A percentile compares a stretch with the other conserved stretches of the same genome.
These are phyloP conservation scores for Varecia variegata DNA, from an alignment of 2,797 vertebrate species.

Conservation along the genomic window DNA sequence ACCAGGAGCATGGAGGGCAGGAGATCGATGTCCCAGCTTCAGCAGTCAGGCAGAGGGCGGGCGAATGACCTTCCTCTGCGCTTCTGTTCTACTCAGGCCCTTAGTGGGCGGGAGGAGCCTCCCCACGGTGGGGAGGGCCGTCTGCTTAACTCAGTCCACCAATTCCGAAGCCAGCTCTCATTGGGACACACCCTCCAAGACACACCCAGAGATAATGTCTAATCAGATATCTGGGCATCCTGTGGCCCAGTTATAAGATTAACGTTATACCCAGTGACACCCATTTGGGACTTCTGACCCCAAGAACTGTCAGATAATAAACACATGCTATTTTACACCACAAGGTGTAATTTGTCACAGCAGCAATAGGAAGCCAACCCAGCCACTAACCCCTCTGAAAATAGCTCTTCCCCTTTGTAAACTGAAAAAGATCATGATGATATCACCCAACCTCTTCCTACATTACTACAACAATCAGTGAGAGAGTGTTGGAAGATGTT, in stretches of 20 bases:
- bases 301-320: background rate
- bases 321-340: too few species aligned
- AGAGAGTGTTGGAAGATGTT: background rate
- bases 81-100: background rate
- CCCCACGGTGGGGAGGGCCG: background rate
- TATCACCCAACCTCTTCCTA: background rate
- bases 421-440: too few species aligned
- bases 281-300: background rate
- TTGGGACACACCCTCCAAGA: background rate
- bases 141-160: background rate
- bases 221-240: background rate
- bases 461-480: background rate
- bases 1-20: background rate
- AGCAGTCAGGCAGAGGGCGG: background rate
- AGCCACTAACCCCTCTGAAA: background rate
- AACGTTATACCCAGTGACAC: background rate
- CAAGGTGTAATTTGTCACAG: too few species aligned
- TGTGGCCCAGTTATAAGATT: background rate
- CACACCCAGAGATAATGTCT: background rate
- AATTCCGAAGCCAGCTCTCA: background rate
- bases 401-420: background rate
- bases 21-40: background rate
- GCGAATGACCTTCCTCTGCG: background rate
- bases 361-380: background rate
- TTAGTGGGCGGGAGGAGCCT: background rate